Evolutionary conservation across 2,888 invertebrate species (phyloP).

Genomic region (Opisthograptis luteolata): DNA sequence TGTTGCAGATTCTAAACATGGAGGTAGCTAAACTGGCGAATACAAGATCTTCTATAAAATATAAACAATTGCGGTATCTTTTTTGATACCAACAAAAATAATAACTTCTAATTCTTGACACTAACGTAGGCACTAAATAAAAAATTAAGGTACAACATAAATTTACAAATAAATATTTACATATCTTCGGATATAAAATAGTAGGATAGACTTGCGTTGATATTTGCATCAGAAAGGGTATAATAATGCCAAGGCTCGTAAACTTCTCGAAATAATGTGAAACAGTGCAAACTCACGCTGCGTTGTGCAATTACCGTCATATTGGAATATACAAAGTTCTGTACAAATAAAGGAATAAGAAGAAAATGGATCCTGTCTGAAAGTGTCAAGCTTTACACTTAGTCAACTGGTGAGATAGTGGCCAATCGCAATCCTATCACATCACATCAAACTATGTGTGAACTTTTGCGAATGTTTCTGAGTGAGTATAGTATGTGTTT

Average conservation of each 20-base stretch:
- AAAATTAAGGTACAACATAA: neutral
- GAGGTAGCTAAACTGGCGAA: too few species aligned
- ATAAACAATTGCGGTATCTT: too few species aligned
- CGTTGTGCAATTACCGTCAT: conserved; percentile 21
- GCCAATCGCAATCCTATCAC: too few species aligned
- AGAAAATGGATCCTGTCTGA: neutral
- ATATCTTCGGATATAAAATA: conserved; percentile 14
- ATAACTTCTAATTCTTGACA: neutral
- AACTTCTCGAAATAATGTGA: conserved; percentile 30
- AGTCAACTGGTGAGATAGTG: too few species aligned
- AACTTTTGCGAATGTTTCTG: too few species aligned
- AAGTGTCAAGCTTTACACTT: neutral
- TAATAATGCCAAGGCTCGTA: conserved; percentile 26
- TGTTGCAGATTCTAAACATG: too few species aligned
- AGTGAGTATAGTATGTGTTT: too few species aligned
- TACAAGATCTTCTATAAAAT: too few species aligned
- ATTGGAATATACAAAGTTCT: conserved; percentile 15
- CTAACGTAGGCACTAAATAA: neutral
- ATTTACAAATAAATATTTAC: conserved; percentile 19
- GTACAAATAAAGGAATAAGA: conserved; percentile 4
- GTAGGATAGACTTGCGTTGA: conserved; percentile 8
- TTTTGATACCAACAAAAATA: too few species aligned
- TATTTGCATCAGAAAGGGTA: conserved; percentile 27
- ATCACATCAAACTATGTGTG: too few species aligned
- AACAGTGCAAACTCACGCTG: conserved; percentile 28